Conservation (phyloP, 2,888 invertebrate genomes). For the Lasioglossum zephyrum region DNA sequence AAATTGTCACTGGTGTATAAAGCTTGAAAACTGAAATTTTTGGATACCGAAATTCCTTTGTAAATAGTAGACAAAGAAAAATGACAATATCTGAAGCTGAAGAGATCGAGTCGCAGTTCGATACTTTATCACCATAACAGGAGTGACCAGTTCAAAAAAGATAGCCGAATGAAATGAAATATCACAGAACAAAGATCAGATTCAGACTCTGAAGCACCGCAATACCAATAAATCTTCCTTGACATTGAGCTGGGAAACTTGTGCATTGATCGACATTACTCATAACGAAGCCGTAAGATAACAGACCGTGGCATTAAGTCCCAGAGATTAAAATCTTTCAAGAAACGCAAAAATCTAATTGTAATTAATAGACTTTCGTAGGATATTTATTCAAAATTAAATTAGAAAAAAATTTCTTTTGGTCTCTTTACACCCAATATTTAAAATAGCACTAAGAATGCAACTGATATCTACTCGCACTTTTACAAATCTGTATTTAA, state of each 20-base stretch:
- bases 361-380: not conserved
- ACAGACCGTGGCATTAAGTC: not conserved
- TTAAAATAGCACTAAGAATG: not conserved
- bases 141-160: not conserved
- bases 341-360: not conserved
- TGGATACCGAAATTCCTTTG: not conserved
- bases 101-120: not conserved
- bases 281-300: not conserved
- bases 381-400: not conserved
- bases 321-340: not conserved
- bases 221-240: not conserved
- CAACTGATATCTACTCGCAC: not conserved
- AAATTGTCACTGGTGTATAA: not conserved
- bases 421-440: not conserved
- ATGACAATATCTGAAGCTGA: not conserved
- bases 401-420: not conserved
- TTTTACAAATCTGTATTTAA: not conserved
- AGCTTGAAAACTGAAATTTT: not conserved
- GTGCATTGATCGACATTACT: not conserved
- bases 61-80: not conserved
- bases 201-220: not conserved
- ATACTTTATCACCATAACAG: conserved; percentile 11
- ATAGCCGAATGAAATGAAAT: not conserved
- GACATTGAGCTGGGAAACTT: conserved; percentile 1
- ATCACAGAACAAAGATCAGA: conserved; percentile 3